Percentiles rank a stretch among this genome's conserved stretches.
Conservation (phyloP, 2,888 invertebrate genomes). For the Eristalis intricaria region DNA sequence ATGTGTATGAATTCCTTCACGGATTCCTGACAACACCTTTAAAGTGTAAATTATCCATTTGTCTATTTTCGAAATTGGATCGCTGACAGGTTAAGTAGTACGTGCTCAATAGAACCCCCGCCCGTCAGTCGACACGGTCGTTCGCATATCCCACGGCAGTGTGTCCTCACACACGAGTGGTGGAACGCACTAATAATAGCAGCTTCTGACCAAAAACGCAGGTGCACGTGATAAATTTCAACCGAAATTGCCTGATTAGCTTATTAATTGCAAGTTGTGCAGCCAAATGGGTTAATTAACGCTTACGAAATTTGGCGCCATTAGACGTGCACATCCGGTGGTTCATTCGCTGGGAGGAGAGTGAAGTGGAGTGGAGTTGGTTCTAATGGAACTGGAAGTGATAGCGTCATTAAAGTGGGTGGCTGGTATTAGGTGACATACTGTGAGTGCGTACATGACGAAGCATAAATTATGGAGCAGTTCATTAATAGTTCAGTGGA, state of each 20-base stretch:
- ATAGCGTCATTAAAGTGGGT: conserved; percentile 27
- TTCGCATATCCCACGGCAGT: background rate
- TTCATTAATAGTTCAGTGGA: conserved; percentile 16
- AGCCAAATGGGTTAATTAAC: conserved; percentile 58
- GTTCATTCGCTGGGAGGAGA: background rate
- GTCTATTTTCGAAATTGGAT: conserved; percentile 11
- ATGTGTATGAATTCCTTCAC: background rate
- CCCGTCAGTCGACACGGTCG: background rate
- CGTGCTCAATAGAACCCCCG: conserved; percentile 18
- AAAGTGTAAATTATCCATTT: conserved; percentile 26
- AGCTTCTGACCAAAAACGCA: conserved; percentile 42
- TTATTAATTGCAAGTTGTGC: conserved; percentile 49
- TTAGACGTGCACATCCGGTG: conserved; percentile 49
- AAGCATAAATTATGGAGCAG: conserved; percentile 30
- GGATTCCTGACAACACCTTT: conserved; percentile 7
- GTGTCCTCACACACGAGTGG: conserved; percentile 11
- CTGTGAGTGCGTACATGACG: conserved; percentile 18
- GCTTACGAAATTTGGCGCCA: conserved; percentile 42
- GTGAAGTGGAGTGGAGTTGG: background rate
- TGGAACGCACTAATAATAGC: conserved; percentile 21
- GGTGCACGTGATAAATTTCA: conserved; percentile 59
- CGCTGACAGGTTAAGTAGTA: conserved; percentile 36
- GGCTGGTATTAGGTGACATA: conserved; percentile 14
- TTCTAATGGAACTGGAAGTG: conserved; percentile 19
- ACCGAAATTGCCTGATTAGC: conserved; percentile 54